These are phyloP conservation scores for Eretmocerus hayati DNA, from an alignment of 2,888 invertebrate species.

Conservation along the genomic window DNA sequence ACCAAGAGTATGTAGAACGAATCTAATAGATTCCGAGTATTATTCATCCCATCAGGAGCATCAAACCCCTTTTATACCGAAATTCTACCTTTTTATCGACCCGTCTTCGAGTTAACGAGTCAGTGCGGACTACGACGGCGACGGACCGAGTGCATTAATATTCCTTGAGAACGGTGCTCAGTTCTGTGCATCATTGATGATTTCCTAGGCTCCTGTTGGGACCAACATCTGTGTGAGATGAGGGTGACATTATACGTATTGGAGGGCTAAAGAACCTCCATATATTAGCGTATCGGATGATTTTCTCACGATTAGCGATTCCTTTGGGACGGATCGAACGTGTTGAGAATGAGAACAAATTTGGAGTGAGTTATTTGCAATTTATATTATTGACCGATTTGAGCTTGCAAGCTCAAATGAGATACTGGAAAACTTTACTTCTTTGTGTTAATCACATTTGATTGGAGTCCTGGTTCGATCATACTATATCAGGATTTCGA, in stretches of 20 bases:
- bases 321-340: too few relatives aligned
- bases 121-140: neutral
- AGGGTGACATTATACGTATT: slow-evolving; percentile 19
- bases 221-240: slow-evolving; percentile 10
- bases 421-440: too few relatives aligned
- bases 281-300: slow-evolving; percentile 20
- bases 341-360: neutral
- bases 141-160: slow-evolving; percentile 13
- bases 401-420: too few relatives aligned
- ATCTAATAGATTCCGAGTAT: too few relatives aligned
- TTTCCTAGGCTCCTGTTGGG: neutral
- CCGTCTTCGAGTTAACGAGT: neutral
- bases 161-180: too few relatives aligned
- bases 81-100: slow-evolving; percentile 17
- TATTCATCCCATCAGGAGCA: too few relatives aligned
- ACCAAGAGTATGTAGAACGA: too few relatives aligned
- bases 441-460: too few relatives aligned
- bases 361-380: neutral
- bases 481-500: too few relatives aligned
- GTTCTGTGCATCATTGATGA: slow-evolving; percentile 7
- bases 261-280: slow-evolving; percentile 4
- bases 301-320: slow-evolving; percentile 18
- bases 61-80: too few relatives aligned
- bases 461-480: too few relatives aligned
- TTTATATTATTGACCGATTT: too few relatives aligned